Percentiles rank a stretch among this genome's conserved stretches.
Evolutionary conservation across 2,113 vertebrate genomes (phyloP).

Genomic region (Eudorcas thomsonii): DNA sequence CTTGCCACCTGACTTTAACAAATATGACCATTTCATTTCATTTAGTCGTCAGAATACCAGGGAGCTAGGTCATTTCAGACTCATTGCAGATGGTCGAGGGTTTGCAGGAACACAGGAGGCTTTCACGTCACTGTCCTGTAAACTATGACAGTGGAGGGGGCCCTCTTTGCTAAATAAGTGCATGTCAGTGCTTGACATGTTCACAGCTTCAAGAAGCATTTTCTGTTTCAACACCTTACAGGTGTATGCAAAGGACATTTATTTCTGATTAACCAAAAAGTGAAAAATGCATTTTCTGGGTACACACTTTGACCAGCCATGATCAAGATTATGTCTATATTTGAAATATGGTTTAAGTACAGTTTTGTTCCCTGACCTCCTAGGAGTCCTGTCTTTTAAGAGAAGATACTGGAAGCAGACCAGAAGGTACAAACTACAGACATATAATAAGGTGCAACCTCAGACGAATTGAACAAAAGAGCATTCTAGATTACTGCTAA

Average conservation of each 20-base stretch:
- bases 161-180: conserved; percentile 12
- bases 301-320: neutral
- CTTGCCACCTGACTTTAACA: conserved; percentile 82
- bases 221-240: conserved; percentile 22
- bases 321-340: neutral
- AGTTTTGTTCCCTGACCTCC: neutral
- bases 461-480: neutral
- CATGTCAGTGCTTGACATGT: conserved; percentile 30
- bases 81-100: conserved; percentile 71
- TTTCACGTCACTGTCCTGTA: conserved; percentile 28
- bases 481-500: neutral
- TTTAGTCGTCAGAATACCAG: conserved; percentile 72
- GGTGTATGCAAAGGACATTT: conserved; percentile 16
- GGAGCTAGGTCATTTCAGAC: conserved; percentile 65
- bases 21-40: conserved; percentile 80
- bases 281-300: conserved; percentile 30
- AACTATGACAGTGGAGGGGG: conserved; percentile 18
- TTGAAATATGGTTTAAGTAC: neutral
- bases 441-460: neutral
- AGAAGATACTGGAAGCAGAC: neutral
- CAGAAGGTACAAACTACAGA: neutral
- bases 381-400: neutral
- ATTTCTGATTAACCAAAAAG: neutral
- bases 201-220: neutral
- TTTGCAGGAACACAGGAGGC: conserved; percentile 17